These are phyloP conservation scores for Onychomys leucogaster DNA, from an alignment of 2,797 vertebrate species.

Conservation along the genomic window DNA sequence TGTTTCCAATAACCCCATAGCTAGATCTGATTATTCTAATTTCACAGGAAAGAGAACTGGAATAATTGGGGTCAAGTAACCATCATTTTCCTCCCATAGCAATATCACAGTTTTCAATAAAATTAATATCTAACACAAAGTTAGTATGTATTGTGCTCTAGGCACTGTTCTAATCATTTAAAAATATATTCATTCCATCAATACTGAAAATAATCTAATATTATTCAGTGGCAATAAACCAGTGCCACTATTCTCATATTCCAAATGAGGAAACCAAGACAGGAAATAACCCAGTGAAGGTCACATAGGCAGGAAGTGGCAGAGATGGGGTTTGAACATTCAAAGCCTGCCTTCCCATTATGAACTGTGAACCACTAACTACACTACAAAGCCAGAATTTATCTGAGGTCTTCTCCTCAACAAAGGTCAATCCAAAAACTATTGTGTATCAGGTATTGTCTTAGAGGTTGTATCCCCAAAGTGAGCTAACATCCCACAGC, in stretches of 20 bases:
- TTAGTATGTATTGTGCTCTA: not conserved
- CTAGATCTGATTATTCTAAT: not conserved
- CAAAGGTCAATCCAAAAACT: not conserved
- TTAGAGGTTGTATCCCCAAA: not conserved
- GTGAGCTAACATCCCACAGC: not conserved
- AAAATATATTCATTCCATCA: constrained; percentile 17
- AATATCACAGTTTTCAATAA: constrained; percentile 42
- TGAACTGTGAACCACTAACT: not conserved
- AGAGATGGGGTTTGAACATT: not conserved
- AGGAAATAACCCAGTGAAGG: not conserved
- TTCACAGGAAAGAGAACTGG: constrained; percentile 1
- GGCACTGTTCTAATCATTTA: constrained; percentile 25
- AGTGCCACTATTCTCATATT: constrained; percentile 38
- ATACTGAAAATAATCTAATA: not conserved
- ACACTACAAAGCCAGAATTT: not conserved
- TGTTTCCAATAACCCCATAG: not conserved
- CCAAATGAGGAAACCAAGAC: constrained; percentile 2
- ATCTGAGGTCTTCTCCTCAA: not conserved
- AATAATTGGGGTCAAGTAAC: not conserved
- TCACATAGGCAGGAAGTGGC: not conserved
- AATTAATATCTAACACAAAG: constrained; percentile 18
- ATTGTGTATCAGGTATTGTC: no score
- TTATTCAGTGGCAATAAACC: not conserved
- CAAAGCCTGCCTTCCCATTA: not conserved
- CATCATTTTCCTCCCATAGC: constrained; percentile 2